These are phyloP conservation scores for Lytechinus variegatus DNA, from an alignment of 35 echinoderm and acorn worm species.

Conservation along the genomic window DNA sequence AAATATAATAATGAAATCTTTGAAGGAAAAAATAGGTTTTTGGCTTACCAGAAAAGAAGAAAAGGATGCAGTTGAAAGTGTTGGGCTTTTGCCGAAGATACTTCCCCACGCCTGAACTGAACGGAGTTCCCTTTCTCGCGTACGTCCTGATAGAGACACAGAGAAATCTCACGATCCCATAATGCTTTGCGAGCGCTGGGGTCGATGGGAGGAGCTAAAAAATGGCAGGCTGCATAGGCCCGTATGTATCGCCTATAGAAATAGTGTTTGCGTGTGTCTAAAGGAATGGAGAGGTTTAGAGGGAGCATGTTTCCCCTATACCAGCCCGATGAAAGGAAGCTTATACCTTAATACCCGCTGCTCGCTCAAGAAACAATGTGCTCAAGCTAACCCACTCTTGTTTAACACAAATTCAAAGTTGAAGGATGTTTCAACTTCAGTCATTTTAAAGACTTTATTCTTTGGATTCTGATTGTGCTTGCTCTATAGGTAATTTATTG, in stretches of 20 bases:
- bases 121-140: background rate
- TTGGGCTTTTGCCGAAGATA: slow-evolving; percentile 38
- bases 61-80: slow-evolving; percentile 43
- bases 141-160: slow-evolving; percentile 1
- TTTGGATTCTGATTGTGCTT: background rate
- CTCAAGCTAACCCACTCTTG: background rate
- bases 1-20: background rate
- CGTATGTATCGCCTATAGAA: background rate
- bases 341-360: background rate
- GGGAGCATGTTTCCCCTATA: background rate
- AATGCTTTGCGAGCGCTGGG: slow-evolving; percentile 49
- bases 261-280: background rate
- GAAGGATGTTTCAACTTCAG: slow-evolving; percentile 31
- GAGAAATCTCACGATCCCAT: slow-evolving; percentile 23
- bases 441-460: background rate
- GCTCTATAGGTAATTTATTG: background rate
- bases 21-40: background rate
- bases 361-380: background rate
- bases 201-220: slow-evolving; percentile 47
- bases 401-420: slow-evolving; percentile 30
- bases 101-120: slow-evolving; percentile 25
- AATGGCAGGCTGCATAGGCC: slow-evolving; percentile 27
- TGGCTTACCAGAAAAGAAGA: slow-evolving; percentile 26
- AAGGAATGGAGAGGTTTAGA: background rate
- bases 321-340: background rate